Evolutionary conservation across 2,113 vertebrate genomes (phyloP), one percentile per base, ranked within the genome.

Genomic region (Corvus hawaiiensis): DNA sequence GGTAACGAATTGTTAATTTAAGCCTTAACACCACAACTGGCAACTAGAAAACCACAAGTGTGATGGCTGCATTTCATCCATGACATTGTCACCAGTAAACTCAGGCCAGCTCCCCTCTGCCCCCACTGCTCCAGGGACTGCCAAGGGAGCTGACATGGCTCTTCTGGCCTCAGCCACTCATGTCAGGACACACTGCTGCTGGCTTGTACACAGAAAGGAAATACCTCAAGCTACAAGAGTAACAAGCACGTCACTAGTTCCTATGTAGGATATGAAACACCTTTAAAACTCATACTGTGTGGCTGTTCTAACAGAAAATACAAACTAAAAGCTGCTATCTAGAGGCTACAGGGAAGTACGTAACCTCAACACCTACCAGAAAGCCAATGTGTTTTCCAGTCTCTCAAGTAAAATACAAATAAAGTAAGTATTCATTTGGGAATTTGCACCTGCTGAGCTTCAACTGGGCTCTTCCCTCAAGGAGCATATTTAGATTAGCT

Each of bases 361-460:
- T 14, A 48, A 69, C n/a, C 78, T 59, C 35, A 89, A 89, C 62
- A 64, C 62, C 83, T 22, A 46, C 41, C 66, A 62, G 39, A 39
- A 81, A 67, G 72, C 22, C 72, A 80, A 26, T 1, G 5, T 15
- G 48, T 55, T 61, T 76, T 74, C 87, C 59, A 62, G 84, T 71
- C 75, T 74, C 44, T 59, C 46, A 49, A 71, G 37, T 67, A 71
- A 83, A 93, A 85, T 28, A 68, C 73, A 91, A 84, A 72, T 23
- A 59, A 87, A 87, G 95, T 41, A 91, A 87, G 72, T 72, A 81
- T 44, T 85, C 35, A 19, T 52, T 66, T 61, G 67, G 82, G 63
- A 90, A 66, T 77, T 63, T 88, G 68, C 82, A 94, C 75, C 72
- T 88, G 93, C 81, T 80, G 84, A 90, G 84, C 48, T 91, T 94